phyloP scores from a whole-genome alignment of 2,797 vertebrate species.

The Molothrus ater region DNA sequence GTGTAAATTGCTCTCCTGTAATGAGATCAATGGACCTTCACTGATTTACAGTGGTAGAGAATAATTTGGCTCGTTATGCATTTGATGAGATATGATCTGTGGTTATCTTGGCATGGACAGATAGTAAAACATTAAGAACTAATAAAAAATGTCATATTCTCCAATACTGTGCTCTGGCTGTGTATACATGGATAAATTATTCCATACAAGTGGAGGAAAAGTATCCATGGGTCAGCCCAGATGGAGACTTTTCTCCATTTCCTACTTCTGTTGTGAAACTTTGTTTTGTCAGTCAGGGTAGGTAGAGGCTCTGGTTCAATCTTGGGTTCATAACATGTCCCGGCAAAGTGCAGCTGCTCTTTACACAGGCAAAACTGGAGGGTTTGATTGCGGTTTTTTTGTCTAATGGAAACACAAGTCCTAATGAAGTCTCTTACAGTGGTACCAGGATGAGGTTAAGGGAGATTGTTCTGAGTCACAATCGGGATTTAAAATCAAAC shows the following conservation, averaged over 20 bases:
- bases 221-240: background rate
- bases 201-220: fast-evolving
- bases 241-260: background rate
- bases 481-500: background rate
- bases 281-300: background rate
- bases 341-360: background rate
- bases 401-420: background rate
- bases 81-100: background rate
- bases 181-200: background rate
- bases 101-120: background rate
- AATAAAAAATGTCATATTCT: background rate
- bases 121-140: conserved; percentile 5
- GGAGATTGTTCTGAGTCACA: background rate
- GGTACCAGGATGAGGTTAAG: background rate
- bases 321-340: background rate
- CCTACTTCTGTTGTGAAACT: background rate
- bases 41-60: conserved; percentile 8
- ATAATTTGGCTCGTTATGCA: conserved; percentile 8
- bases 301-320: background rate
- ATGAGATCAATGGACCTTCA: conserved; percentile 47
- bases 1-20: conserved; percentile 20
- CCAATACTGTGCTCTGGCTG: background rate
- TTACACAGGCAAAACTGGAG: background rate
- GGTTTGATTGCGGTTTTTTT: fast-evolving
- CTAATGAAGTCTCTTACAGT: background rate